Evolutionary conservation across 2,797 vertebrate species (phyloP).

Genomic region (Peromyscus aztecus): DNA sequence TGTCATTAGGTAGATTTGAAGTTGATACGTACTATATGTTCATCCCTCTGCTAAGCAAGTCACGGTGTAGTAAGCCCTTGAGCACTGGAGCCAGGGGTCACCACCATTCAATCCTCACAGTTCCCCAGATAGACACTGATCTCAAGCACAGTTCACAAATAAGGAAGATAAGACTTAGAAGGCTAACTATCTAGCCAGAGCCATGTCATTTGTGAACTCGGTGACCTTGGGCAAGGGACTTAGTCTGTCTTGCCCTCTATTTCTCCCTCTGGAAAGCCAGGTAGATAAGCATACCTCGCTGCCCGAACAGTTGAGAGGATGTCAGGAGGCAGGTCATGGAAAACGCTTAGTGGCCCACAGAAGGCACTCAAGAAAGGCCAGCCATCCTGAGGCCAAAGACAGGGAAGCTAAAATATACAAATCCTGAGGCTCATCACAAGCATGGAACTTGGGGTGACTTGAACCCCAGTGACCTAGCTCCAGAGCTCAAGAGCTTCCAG

Average conservation of each 20-base stretch:
- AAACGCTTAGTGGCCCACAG: neutral
- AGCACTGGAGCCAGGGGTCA: neutral
- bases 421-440: neutral
- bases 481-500: neutral
- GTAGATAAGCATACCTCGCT: neutral
- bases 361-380: neutral
- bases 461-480: neutral
- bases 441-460: too few relatives aligned
- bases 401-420: neutral
- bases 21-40: neutral
- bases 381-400: neutral
- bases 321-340: neutral
- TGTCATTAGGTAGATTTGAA: neutral
- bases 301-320: neutral
- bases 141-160: neutral
- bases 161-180: neutral
- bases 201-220: neutral
- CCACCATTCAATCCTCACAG: neutral
- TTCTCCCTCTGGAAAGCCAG: neutral
- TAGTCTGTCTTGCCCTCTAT: neutral
- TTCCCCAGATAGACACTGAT: neutral
- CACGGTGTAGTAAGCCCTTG: neutral
- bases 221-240: neutral
- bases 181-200: neutral
- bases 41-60: neutral